These are phyloP conservation scores for Lithophane semibrunnea DNA, from an alignment of 2,888 invertebrate species.

Conservation along the genomic window DNA sequence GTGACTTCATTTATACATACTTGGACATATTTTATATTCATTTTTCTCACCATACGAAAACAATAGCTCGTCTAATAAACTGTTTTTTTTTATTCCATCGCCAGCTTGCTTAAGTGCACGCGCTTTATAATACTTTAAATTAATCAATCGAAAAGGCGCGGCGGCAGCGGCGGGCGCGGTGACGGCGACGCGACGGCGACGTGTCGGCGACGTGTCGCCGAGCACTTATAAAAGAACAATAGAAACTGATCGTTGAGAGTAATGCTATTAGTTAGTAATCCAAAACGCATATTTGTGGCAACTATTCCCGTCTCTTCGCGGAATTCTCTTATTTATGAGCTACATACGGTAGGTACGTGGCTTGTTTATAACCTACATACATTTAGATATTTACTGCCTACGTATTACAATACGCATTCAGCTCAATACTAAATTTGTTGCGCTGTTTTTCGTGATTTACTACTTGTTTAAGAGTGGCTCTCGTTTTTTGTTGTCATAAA, in stretches of 20 bases:
- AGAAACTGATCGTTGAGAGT: background rate
- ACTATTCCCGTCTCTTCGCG: conserved; percentile 66
- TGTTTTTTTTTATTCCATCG: no score
- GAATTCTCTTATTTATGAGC: conserved; percentile 64
- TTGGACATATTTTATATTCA: conserved; percentile 24
- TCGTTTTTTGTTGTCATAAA: no score
- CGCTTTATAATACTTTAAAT: no score
- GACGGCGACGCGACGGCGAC: no score
- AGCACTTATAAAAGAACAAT: background rate
- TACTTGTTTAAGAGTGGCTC: background rate
- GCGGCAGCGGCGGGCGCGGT: no score
- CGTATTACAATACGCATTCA: conserved; percentile 37
- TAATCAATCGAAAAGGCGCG: no score
- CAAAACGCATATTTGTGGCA: conserved; percentile 45
- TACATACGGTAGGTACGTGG: conserved; percentile 47
- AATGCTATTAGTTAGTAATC: conserved; percentile 36
- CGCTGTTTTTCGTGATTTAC: background rate
- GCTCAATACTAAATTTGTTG: background rate
- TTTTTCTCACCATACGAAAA: conserved; percentile 12
- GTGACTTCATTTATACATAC: conserved; percentile 22
- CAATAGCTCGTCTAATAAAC: conserved; percentile 19
- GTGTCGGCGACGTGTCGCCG: no score
- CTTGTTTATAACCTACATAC: conserved; percentile 43
- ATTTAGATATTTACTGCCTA: conserved; percentile 49
- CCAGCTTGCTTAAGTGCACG: no score